Percentiles rank a stretch among this genome's conserved stretches.
phyloP scores from a whole-genome alignment of 2,888 invertebrate genomes.

The Lomographa bimaculata region DNA sequence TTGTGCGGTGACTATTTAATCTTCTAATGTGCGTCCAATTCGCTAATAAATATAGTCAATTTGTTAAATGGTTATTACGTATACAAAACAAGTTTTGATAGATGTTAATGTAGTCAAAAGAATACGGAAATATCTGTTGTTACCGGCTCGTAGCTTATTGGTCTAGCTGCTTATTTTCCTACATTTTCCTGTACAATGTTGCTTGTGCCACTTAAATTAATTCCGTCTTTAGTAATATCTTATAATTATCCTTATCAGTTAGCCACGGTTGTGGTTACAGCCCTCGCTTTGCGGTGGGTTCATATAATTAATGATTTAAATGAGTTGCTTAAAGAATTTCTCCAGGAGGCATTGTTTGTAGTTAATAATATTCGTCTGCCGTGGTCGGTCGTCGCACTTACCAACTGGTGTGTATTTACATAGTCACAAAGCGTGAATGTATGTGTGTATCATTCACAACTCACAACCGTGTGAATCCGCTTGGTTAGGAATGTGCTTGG shows the following conservation, averaged over 20 bases:
- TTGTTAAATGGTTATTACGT: constrained; percentile 1
- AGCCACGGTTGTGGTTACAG: constrained; percentile 10
- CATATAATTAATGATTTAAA: constrained; percentile 31
- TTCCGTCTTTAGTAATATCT: constrained; percentile 21
- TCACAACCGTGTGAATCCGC: constrained; percentile 70
- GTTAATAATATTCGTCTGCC: constrained; percentile 49
- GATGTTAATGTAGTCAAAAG: constrained; percentile 4
- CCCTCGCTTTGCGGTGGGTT: constrained; percentile 15
- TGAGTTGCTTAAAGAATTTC: constrained; percentile 35
- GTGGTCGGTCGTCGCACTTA: constrained; percentile 41
- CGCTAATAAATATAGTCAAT: neutral
- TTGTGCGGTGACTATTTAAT: no score
- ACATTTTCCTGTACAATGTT: constrained; percentile 22
- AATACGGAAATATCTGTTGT: constrained; percentile 9
- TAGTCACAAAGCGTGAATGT: constrained; percentile 77
- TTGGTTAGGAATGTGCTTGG: constrained; percentile 66
- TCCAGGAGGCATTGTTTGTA: constrained; percentile 42
- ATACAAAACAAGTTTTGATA: constrained; percentile 7
- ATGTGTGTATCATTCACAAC: constrained; percentile 57
- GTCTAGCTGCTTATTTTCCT: no score
- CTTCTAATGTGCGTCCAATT: neutral
- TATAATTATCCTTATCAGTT: constrained; percentile 26
- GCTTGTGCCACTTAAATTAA: constrained; percentile 18
- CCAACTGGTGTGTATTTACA: constrained; percentile 63
- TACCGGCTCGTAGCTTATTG: no score